Evolutionary conservation across 2,888 invertebrate genomes (phyloP).

Genomic region (Lochmaea capreae): DNA sequence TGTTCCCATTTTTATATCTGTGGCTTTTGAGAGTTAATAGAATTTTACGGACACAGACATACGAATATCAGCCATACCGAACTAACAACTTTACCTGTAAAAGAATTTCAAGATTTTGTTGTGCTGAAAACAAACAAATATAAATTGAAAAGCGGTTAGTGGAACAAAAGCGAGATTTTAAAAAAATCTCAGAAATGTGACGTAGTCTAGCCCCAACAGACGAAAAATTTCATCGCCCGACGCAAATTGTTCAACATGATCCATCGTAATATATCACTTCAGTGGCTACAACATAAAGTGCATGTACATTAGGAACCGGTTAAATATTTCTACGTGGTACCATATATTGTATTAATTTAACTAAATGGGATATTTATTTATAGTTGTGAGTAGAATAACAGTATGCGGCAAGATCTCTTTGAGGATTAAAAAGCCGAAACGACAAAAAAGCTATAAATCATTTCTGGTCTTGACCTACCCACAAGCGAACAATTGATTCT

Average conservation of each 20-base stretch:
- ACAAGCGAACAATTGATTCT: too few species aligned
- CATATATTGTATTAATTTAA: neutral
- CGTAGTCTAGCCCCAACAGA: slow-evolving; percentile 18
- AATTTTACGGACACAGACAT: slow-evolving; percentile 2
- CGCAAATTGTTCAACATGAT: slow-evolving; percentile 27
- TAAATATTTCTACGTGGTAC: neutral
- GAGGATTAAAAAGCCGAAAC: too few species aligned
- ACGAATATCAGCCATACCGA: neutral
- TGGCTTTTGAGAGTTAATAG: neutral
- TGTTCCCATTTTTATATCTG: too few species aligned
- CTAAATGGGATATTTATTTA: too few species aligned
- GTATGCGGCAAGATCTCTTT: too few species aligned
- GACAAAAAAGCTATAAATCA: too few species aligned
- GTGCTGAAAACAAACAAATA: slow-evolving; percentile 25
- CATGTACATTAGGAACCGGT: slow-evolving; percentile 13
- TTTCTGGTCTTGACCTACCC: too few species aligned
- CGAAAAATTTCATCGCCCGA: slow-evolving; percentile 26
- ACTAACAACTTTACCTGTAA: slow-evolving; percentile 16
- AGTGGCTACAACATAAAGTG: slow-evolving; percentile 3
- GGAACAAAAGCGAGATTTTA: slow-evolving; percentile 26
- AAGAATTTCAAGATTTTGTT: slow-evolving; percentile 34
- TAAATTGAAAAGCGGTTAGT: slow-evolving; percentile 36
- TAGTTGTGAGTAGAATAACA: too few species aligned
- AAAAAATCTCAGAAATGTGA: slow-evolving; percentile 36
- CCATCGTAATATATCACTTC: slow-evolving; percentile 22